These are phyloP conservation scores for Athene noctua DNA, from an alignment of 2,113 vertebrate species.

Conservation along the genomic window DNA sequence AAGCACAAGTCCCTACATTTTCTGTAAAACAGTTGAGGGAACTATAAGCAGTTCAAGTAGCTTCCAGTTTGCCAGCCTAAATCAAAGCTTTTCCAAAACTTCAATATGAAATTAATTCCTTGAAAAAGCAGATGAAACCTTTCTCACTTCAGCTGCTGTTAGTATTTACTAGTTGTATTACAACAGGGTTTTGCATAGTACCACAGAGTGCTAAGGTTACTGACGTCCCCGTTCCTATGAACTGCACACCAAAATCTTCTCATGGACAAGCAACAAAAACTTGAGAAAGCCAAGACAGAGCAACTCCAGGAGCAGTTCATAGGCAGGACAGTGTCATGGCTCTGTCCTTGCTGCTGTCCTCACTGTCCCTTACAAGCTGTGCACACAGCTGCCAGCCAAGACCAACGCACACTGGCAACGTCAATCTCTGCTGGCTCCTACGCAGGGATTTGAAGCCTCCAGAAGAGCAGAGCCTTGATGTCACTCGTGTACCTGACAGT, in stretches of 20 bases:
- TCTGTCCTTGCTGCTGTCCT: neutral
- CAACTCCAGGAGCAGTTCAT: neutral
- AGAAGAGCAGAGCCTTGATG: neutral
- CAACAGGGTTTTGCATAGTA: neutral
- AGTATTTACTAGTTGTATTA: neutral
- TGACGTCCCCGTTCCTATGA: neutral
- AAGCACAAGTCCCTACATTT: neutral
- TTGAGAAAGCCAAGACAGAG: neutral
- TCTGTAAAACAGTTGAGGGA: neutral
- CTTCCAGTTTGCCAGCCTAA: neutral
- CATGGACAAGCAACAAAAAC: neutral
- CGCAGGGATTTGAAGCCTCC: neutral
- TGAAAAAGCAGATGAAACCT: neutral
- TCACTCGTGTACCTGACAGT: neutral
- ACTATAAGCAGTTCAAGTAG: neutral
- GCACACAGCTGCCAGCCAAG: neutral
- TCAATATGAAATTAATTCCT: neutral
- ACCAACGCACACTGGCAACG: neutral
- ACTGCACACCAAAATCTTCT: neutral
- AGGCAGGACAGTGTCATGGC: neutral
- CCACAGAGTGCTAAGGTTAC: neutral
- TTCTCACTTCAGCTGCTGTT: neutral
- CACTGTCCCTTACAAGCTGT: neutral
- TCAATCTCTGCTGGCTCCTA: conserved; percentile 19
- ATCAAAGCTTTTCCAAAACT: neutral